Evolutionary conservation across 2,113 vertebrate species (phyloP).

Genomic region (Salvelinus sp.): DNA sequence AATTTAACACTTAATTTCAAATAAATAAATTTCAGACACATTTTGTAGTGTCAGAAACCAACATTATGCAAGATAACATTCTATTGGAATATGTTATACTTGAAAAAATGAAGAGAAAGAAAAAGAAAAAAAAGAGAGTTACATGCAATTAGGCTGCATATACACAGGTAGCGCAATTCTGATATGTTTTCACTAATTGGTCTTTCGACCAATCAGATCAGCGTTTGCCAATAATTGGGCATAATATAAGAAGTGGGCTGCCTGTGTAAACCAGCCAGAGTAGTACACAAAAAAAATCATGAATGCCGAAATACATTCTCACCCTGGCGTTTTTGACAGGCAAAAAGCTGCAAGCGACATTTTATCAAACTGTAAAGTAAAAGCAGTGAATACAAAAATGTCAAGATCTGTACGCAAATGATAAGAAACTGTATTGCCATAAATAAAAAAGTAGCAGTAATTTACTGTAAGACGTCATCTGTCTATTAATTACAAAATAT

Average conservation of each 20-base stretch:
- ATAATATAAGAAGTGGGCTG: no score
- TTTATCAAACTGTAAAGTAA: not conserved
- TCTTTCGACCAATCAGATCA: no score
- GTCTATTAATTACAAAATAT: constrained; percentile 19
- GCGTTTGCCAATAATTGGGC: no score
- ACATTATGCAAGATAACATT: constrained; percentile 22
- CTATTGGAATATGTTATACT: not conserved
- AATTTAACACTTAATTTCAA: constrained; percentile 19
- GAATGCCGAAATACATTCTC: constrained; percentile 47
- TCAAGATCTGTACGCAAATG: constrained; percentile 41
- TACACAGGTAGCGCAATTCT: no score
- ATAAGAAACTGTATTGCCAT: constrained; percentile 11
- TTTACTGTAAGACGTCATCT: constrained; percentile 5
- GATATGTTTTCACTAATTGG: no score
- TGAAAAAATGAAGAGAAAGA: not conserved
- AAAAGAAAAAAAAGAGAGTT: not conserved
- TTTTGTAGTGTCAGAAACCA: not conserved
- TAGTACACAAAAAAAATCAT: constrained; percentile 23
- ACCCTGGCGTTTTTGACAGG: constrained; percentile 29
- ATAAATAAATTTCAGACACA: constrained; percentile 27
- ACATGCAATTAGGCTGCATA: not conserved
- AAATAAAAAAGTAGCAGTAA: not conserved
- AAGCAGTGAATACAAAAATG: constrained; percentile 39
- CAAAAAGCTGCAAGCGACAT: constrained; percentile 3
- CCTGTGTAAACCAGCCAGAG: not conserved